phyloP scores from a whole-genome alignment of 2,113 vertebrate species.

The Gopherus flavomarginatus region DNA sequence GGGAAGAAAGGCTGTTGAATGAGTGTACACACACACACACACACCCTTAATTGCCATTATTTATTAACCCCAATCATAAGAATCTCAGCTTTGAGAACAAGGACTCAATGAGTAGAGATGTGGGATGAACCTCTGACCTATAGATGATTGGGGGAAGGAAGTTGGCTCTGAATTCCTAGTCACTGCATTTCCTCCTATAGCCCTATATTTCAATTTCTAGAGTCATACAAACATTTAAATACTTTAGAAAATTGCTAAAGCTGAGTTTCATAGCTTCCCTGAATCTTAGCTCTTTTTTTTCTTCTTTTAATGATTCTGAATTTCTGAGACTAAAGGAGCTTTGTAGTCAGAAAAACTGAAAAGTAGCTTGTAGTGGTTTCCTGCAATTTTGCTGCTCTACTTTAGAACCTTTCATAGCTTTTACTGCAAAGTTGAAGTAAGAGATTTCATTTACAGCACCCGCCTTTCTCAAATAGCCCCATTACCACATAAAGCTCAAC shows the following conservation, averaged over 20 bases:
- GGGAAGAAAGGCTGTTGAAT: no score
- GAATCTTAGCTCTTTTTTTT: background rate
- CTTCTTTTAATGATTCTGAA: background rate
- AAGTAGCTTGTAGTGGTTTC: background rate
- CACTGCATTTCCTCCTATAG: background rate
- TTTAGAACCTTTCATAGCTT: background rate
- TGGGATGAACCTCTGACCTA: background rate
- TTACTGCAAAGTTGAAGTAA: background rate
- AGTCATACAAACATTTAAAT: background rate
- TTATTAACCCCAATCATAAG: background rate
- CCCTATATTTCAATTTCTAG: background rate
- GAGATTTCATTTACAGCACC: background rate
- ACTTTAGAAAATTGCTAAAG: background rate
- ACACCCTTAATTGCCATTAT: background rate
- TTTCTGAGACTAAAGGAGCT: constrained; percentile 12
- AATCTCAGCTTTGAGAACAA: background rate
- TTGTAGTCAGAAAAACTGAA: background rate
- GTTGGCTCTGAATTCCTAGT: background rate
- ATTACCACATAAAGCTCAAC: background rate
- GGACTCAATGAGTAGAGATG: background rate
- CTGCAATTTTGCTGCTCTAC: background rate
- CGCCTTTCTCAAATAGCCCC: background rate
- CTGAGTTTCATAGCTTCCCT: background rate
- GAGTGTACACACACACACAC: no score
- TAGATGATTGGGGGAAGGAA: background rate